A percentile compares a stretch with the other conserved stretches of the same genome.
These are phyloP conservation scores for Gallinago nigripennis DNA, from an alignment of 2,797 vertebrate genomes.

Conservation along the genomic window DNA sequence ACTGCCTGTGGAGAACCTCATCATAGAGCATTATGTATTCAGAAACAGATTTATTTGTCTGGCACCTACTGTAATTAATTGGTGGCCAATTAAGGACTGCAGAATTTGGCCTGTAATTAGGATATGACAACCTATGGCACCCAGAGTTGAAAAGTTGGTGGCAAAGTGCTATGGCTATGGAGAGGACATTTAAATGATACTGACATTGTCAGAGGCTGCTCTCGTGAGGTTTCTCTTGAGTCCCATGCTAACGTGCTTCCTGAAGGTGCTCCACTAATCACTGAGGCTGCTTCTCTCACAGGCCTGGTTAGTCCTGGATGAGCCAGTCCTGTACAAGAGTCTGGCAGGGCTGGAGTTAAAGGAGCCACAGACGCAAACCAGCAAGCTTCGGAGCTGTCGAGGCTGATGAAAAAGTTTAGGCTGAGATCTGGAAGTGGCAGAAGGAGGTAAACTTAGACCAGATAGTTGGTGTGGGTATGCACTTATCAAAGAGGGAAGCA, in stretches of 20 bases:
- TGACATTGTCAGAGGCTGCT: background rate
- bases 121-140: background rate
- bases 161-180: rapidly evolving
- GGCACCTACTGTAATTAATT: background rate
- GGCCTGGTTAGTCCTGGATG: background rate
- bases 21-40: background rate
- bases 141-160: background rate
- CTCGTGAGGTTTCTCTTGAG: background rate
- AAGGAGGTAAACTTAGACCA: background rate
- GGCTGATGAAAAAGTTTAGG: background rate
- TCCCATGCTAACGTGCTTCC: background rate
- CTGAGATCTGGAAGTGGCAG: background rate
- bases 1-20: background rate
- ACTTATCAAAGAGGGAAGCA: background rate
- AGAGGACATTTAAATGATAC: background rate
- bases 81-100: background rate
- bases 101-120: background rate
- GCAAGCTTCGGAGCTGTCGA: background rate
- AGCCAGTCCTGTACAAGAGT: background rate
- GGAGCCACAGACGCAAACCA: background rate
- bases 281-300: background rate
- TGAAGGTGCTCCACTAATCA: background rate
- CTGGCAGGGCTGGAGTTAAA: background rate
- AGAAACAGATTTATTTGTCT: background rate
- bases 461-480: background rate